These are phyloP conservation scores for Bradypus variegatus DNA, from an alignment of 2,797 vertebrate genomes.

Conservation along the genomic window DNA sequence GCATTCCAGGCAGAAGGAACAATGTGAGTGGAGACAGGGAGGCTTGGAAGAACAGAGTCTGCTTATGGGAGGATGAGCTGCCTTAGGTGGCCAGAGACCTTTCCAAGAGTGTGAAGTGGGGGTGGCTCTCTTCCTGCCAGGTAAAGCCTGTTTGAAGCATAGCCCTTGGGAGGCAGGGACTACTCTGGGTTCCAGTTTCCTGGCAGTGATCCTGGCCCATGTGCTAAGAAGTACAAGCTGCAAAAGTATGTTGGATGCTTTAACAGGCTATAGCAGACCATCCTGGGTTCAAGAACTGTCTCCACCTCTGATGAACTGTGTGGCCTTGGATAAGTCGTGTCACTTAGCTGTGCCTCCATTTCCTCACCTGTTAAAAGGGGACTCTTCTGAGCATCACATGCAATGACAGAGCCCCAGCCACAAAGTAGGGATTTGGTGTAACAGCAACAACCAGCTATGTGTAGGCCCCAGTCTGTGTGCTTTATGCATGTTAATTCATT, in stretches of 20 bases:
- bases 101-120: not conserved
- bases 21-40: not conserved
- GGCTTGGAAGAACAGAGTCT: not conserved
- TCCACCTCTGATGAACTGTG: not conserved
- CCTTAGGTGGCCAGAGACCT: not conserved
- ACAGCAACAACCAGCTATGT: not conserved
- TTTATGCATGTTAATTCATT: not conserved
- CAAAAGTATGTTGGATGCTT: not conserved
- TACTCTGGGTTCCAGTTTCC: not conserved
- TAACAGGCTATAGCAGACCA: not conserved
- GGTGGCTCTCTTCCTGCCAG: not conserved
- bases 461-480: not conserved
- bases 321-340: not conserved
- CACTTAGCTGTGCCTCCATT: not conserved
- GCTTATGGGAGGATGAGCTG: not conserved
- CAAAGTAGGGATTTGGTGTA: not conserved
- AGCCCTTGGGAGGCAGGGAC: too few relatives aligned
- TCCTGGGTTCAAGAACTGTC: not conserved
- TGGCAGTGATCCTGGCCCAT: not conserved
- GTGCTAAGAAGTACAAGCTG: not conserved
- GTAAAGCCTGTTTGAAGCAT: not conserved
- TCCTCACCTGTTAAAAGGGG: not conserved
- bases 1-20: not conserved
- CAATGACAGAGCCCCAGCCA: not conserved
- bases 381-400: not conserved